Percentiles rank a stretch among this genome's conserved stretches.
Conservation (phyloP, 2,797 vertebrate species). For the Telmatherina bonti region DNA sequence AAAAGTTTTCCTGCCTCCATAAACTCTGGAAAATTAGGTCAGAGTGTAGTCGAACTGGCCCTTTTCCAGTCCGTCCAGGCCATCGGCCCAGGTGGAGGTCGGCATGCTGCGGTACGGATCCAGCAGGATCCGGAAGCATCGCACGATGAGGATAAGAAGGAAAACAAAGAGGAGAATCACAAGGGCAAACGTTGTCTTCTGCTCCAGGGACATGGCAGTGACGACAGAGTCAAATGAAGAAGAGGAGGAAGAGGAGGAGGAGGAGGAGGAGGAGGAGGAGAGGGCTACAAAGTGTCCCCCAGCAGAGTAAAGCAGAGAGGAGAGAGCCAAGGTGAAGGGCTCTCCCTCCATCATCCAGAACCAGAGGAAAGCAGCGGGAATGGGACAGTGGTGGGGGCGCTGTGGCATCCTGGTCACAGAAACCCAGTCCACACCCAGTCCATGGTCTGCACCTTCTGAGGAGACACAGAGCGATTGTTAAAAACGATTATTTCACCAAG, state of each 20-base stretch:
- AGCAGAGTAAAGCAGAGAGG: conserved; percentile 53
- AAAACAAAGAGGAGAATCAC: conserved; percentile 89
- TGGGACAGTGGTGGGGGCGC: conserved; percentile 67
- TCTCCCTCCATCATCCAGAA: conserved; percentile 84
- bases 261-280: conserved; percentile 29
- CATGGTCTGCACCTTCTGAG: conserved; percentile 68
- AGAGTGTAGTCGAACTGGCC: conserved; percentile 88
- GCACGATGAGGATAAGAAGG: conserved; percentile 87
- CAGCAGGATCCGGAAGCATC: conserved; percentile 88
- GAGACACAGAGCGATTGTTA: conserved; percentile 15
- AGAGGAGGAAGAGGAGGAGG: conserved; percentile 25
- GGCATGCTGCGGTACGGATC: conserved; percentile 89
- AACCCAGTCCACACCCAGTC: conserved; percentile 60
- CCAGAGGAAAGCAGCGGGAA: conserved; percentile 8
- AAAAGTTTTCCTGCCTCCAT: too few relatives aligned
- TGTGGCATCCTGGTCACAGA: conserved; percentile 78
- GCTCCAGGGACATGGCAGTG: conserved; percentile 85
- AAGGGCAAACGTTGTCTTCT: conserved; percentile 88
- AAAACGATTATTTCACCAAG: too few relatives aligned
- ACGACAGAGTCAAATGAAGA: conserved; percentile 67
- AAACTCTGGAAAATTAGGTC: conserved; percentile 66
- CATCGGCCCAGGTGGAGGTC: conserved; percentile 87
- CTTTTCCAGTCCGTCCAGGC: conserved; percentile 88
- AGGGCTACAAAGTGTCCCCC: conserved; percentile 68
- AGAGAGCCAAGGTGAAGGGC: conserved; percentile 77